Evolutionary conservation across 35 echinoderm and acorn worm genomes (phyloP), one percentile per base, ranked within the genome.

Genomic region (Stichopus chloronotus): DNA sequence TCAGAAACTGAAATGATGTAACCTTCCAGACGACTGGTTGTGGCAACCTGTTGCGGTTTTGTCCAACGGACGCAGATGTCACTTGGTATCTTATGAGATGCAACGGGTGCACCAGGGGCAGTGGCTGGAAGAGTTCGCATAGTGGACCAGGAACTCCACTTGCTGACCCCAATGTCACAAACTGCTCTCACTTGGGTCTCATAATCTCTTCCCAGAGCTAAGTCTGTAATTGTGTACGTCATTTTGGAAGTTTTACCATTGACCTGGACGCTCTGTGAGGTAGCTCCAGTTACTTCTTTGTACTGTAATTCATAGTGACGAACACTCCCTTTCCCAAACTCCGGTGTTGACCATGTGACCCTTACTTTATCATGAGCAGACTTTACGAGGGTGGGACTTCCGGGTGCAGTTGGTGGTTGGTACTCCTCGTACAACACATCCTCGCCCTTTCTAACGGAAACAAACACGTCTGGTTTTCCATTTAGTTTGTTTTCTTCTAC

Each of bases 391-490:
- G 17, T n/a, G 1, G 25, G 23, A 5, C 30, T 20, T 43, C 57
- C 57, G 4, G 87, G 87, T 63, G 87, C 59, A 59, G 59, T 89
- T 53, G 60, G 13, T 11, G 87, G 59, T 72, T 71, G 61, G 25
- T 63, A 89, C 11, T 71, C 43, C 7, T 72, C 55, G 57, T 89
- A 19, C 7, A 89, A n/a, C 22, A 65, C 13, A 9, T 21, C 52
- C 9, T 61, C 87, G 20, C 55, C 61, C 5, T 25, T 89, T 24
- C 9, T 59, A 52, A 89, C 87, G 22, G 87, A 43, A 5, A 89
- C 59, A 30, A 71, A 89, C 87, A 89, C 87, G 23, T 89, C 87
- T 2, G 87, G 87, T 61, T 89, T 89, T 23, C 61, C 87, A 17
- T 54, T 89, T 6, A 4, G 9, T 6, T 72, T 61, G 5, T 43